phyloP scores from a whole-genome alignment of 2,797 vertebrate species.

The Picus viridis region DNA sequence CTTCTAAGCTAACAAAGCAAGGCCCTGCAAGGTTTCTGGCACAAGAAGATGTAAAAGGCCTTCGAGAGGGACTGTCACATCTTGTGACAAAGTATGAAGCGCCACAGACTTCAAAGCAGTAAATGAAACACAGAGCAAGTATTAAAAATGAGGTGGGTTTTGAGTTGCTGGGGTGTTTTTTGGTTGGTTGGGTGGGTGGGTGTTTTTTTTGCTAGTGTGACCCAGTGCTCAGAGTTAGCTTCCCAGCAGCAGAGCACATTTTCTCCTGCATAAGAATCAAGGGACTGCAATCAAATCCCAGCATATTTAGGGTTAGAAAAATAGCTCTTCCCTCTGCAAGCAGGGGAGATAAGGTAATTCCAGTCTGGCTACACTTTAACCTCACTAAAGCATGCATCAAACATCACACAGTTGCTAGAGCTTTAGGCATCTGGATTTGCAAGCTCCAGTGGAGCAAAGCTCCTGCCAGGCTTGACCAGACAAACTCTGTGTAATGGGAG shows the following conservation, averaged over 20 bases:
- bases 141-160: background rate
- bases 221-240: background rate
- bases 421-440: constrained; percentile 19
- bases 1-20: constrained; percentile 40
- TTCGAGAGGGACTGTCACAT: background rate
- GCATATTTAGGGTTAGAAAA: background rate
- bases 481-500: background rate
- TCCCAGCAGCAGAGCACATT: background rate
- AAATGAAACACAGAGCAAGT: constrained; percentile 8
- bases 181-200: no score
- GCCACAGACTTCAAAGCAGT: constrained; percentile 4
- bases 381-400: constrained; percentile 21
- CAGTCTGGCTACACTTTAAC: background rate
- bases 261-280: background rate
- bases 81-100: constrained; percentile 5
- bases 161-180: no score
- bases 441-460: background rate
- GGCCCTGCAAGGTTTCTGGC: background rate
- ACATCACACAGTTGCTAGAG: constrained; percentile 12
- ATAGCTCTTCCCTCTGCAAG: background rate
- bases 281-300: background rate
- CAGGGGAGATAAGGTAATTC: background rate
- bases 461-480: background rate
- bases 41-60: constrained; percentile 4
- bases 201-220: background rate